A percentile compares a stretch with the other conserved stretches of the same genome.
Conservation (phyloP, 2,888 invertebrate genomes). For the Drosophila setosimentum region DNA sequence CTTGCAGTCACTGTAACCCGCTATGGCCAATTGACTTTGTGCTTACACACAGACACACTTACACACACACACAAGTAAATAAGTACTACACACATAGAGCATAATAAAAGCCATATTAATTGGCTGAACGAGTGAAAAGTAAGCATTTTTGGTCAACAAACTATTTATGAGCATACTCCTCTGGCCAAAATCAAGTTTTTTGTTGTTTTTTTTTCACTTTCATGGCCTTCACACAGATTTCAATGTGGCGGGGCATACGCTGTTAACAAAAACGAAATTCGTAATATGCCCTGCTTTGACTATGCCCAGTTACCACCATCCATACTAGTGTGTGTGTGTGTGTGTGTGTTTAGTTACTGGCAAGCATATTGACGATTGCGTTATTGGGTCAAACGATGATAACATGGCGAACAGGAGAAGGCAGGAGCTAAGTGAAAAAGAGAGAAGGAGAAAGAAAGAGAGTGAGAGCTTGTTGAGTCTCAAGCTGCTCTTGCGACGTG, state of each 20-base stretch:
- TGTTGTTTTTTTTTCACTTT: conserved; percentile 68
- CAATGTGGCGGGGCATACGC: conserved; percentile 46
- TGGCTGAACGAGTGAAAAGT: conserved; percentile 26
- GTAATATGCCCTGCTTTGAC: conserved; percentile 71
- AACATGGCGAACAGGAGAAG: conserved; percentile 4
- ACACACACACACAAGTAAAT: background rate
- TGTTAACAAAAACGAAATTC: conserved; percentile 61
- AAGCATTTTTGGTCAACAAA: conserved; percentile 75
- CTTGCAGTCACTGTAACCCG: conserved; percentile 32
- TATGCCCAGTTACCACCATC: conserved; percentile 56
- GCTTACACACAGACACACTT: background rate
- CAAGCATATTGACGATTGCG: conserved; percentile 37
- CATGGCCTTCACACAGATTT: conserved; percentile 80
- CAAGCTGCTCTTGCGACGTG: conserved; percentile 44
- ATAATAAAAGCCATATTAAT: conserved; percentile 21
- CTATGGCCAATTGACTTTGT: conserved; percentile 29
- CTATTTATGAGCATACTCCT: conserved; percentile 63
- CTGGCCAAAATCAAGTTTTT: conserved; percentile 52
- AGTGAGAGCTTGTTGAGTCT: conserved; percentile 7
- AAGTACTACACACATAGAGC: background rate
- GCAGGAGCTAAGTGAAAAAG: conserved; percentile 3
- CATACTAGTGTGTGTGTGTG: background rate
- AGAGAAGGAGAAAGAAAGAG: conserved; percentile 4
- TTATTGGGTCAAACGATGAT: conserved; percentile 47
- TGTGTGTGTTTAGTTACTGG: conserved; percentile 24